A percentile compares a stretch with the other conserved stretches of the same genome.
phyloP scores from a whole-genome alignment of 2,888 invertebrate genomes.

The Spodoptera picta region DNA sequence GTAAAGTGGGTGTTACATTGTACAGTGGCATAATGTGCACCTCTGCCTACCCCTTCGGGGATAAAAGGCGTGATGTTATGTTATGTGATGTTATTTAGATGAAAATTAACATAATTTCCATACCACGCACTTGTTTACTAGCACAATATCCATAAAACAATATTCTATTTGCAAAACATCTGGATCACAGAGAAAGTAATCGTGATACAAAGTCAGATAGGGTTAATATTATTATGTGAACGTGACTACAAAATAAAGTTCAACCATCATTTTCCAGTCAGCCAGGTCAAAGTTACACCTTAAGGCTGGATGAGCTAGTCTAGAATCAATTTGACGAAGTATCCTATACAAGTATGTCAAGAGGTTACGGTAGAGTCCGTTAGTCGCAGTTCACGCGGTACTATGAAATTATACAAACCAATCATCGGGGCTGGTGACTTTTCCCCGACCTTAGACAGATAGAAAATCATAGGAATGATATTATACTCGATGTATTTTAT shows the following conservation, averaged over 20 bases:
- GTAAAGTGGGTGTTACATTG: too few relatives aligned
- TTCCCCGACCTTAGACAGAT: conserved; percentile 69
- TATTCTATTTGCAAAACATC: conserved; percentile 7
- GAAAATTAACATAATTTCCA: background rate
- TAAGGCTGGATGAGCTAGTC: conserved; percentile 65
- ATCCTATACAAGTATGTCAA: conserved; percentile 78
- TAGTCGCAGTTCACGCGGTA: conserved; percentile 78
- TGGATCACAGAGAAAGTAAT: conserved; percentile 34
- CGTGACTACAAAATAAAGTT: conserved; percentile 44
- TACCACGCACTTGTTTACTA: conserved; percentile 3
- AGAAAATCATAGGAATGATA: conserved; percentile 63
- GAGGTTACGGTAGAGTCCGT: conserved; percentile 83
- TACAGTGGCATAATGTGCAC: too few relatives aligned
- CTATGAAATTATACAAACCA: conserved; percentile 82
- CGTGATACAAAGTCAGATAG: conserved; percentile 22
- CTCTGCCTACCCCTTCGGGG: too few relatives aligned
- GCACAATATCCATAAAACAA: conserved; percentile 3
- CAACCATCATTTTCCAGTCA: conserved; percentile 31
- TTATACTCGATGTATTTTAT: conserved; percentile 53
- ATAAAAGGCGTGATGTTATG: too few relatives aligned
- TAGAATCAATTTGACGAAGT: conserved; percentile 81
- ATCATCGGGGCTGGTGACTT: conserved; percentile 77
- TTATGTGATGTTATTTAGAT: too few relatives aligned
- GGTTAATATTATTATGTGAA: conserved; percentile 44
- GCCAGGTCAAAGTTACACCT: conserved; percentile 48